Conservation (phyloP, 1,140 invertebrate genomes). For the Spodoptera frugiperda region DNA sequence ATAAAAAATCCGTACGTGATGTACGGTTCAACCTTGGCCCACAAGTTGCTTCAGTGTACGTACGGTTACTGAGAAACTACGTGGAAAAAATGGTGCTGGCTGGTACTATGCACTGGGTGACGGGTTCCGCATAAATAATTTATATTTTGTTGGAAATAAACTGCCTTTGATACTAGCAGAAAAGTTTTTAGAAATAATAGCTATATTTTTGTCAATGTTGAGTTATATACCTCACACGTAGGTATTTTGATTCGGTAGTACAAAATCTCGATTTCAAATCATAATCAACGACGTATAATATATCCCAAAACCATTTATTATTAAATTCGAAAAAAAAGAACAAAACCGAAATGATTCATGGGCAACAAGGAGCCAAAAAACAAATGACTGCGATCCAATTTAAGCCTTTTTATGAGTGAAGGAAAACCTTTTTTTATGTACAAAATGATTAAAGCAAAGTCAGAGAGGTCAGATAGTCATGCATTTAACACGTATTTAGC, state of each 20-base stretch:
- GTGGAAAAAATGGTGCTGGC: conserved; percentile 9
- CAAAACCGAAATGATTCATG: neutral
- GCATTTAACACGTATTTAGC: conserved; percentile 1
- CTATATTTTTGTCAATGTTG: too few relatives aligned
- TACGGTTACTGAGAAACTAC: conserved; percentile 34
- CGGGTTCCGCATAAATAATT: conserved; percentile 10
- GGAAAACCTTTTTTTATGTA: neutral
- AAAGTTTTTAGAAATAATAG: too few relatives aligned
- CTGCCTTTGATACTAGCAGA: too few relatives aligned
- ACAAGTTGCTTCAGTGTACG: conserved; percentile 32
- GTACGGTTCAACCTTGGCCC: conserved; percentile 38
- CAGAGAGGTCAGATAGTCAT: conserved; percentile 12
- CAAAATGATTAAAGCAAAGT: neutral
- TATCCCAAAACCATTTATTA: too few relatives aligned
- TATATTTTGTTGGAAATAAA: neutral
- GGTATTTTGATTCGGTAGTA: too few relatives aligned
- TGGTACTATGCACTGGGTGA: conserved; percentile 1
- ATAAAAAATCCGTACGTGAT: conserved; percentile 46
- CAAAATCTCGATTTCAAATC: too few relatives aligned
- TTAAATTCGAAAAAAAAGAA: neutral
- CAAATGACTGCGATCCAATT: neutral
- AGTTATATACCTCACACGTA: too few relatives aligned
- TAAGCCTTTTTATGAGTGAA: too few relatives aligned
- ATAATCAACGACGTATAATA: too few relatives aligned
- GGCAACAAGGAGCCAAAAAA: neutral